Base-by-base conservation (phyloP, 2,797 vertebrate genomes). In the Leptodactylus fallax region DNA sequence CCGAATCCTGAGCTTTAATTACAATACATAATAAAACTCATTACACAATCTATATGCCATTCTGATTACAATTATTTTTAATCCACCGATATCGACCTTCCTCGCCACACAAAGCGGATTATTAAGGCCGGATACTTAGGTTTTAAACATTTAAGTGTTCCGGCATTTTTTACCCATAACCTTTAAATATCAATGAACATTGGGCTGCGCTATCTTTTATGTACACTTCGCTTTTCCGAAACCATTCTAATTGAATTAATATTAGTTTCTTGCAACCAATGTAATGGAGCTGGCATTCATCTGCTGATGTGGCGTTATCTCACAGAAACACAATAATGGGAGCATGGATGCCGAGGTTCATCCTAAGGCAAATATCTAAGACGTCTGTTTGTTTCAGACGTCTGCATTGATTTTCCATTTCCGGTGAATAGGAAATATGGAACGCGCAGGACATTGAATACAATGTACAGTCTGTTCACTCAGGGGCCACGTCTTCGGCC, bases 111-210 rank as follows among this genome's bases (percentile, higher is more conserved):
- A 60, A 58, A 27, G 78, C 78, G 3, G 69, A 8, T 72, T 72
- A 72, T 47, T 45, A 72, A 0, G 21, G 74, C 36, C 9, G 7
- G 4, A 81, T 49, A 77, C n/a, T 55, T 77, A 13, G 10, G 7
- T 81, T 47, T n/a, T 77, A 9, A 77, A 77, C 19, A 14, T 14
- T 53, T n/a, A n/a, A 77, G 49, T 53, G 21, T 16, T 82, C 8
- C n/a, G n/a, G n/a, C 25, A 7, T 53, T 69, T 65, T 67, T 69
- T 23, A n/a, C 47, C 83, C 16, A 7, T 85, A 77, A 77, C 55
- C 71, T 85, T 63, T 85, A 85, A 85, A 77, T 76, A 85, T 58
- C 56, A 61, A 47, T 23, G 36, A 49, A 61, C 71, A 49, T 76
- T 76, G 12, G 45, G 45, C 49, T 6, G 14, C 36, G 21, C 25